Evolutionary conservation across 2,888 invertebrate species (phyloP).

Genomic region (Oscheius myriophilus): DNA sequence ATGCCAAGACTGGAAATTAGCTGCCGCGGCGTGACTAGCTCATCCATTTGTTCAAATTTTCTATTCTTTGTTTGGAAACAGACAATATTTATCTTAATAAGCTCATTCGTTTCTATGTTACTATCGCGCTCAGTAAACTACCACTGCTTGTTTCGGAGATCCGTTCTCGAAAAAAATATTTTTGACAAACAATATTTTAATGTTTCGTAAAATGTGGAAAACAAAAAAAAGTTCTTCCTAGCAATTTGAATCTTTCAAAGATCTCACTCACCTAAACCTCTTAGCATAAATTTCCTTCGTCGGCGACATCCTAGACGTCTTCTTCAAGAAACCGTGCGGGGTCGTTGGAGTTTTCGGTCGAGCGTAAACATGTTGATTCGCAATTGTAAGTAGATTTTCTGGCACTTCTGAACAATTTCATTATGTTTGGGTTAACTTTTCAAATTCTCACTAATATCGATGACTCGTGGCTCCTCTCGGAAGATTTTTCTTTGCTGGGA

Average conservation of each 20-base stretch:
- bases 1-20: no score
- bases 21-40: no score
- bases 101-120: no score
- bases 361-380: slow-evolving; percentile 8
- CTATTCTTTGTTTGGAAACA: no score
- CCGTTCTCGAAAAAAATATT: no score
- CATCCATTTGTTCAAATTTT: no score
- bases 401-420: slow-evolving; percentile 15
- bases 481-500: not conserved
- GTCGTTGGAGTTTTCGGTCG: not conserved
- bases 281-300: slow-evolving; percentile 23
- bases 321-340: slow-evolving; percentile 8
- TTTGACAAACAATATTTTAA: no score
- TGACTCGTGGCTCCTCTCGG: slow-evolving; percentile 26
- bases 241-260: not conserved
- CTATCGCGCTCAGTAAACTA: no score
- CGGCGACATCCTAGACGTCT: slow-evolving; percentile 18
- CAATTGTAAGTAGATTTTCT: slow-evolving; percentile 14
- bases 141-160: no score
- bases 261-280: slow-evolving; percentile 12
- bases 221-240: no score
- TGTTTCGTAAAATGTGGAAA: no score
- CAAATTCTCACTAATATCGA: slow-evolving; percentile 18
- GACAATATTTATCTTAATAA: no score
- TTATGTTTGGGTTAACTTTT: not conserved